These are phyloP conservation scores for Poecile montanus DNA, from an alignment of 2,797 vertebrate species.

Conservation along the genomic window DNA sequence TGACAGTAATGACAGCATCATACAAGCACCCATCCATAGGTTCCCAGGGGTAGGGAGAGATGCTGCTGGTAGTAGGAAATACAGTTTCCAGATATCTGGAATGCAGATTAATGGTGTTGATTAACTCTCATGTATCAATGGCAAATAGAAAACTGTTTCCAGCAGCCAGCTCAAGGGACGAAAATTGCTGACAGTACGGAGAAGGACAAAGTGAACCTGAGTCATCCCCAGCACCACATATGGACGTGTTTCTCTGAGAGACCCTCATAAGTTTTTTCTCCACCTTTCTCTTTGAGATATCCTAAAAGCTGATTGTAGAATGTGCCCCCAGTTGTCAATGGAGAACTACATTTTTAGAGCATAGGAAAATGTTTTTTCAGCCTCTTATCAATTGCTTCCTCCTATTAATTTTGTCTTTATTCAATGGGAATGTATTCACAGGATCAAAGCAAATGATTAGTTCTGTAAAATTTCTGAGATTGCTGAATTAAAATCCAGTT, in stretches of 20 bases:
- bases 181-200: neutral
- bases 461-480: conserved; percentile 23
- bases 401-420: conserved; percentile 45
- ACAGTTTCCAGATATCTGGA: neutral
- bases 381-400: neutral
- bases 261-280: neutral
- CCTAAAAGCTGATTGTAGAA: neutral
- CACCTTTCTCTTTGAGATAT: neutral
- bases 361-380: neutral
- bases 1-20: neutral
- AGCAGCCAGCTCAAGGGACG: neutral
- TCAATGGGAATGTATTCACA: conserved; percentile 29
- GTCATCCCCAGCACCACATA: neutral
- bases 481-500: neutral
- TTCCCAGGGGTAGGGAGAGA: neutral
- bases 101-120: neutral
- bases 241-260: rapidly evolving
- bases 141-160: neutral
- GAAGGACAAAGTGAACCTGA: conserved; percentile 14
- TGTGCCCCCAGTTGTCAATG: neutral
- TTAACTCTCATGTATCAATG: neutral
- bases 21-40: neutral
- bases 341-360: neutral
- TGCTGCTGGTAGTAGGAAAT: neutral
- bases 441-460: conserved; percentile 12